phyloP scores from a whole-genome alignment of 2,797 vertebrate genomes.

The Arctocebus calabarensis region DNA sequence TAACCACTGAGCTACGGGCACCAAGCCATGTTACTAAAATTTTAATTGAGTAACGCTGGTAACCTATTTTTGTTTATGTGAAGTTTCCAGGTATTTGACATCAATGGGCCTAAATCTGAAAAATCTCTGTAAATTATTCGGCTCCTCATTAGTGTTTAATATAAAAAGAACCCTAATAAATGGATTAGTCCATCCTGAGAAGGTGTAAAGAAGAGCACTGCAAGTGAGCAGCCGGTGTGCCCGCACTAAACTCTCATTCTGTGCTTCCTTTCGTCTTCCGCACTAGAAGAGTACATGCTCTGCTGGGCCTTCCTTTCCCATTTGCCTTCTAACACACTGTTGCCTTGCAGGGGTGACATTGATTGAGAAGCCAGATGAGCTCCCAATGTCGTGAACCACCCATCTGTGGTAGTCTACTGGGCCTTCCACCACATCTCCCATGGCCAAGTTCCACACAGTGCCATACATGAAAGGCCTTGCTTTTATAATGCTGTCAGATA shows the following conservation, averaged over 20 bases:
- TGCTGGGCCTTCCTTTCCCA: not conserved
- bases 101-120: constrained; percentile 16
- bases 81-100: not conserved
- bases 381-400: not conserved
- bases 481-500: constrained; percentile 4
- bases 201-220: not conserved
- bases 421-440: not conserved
- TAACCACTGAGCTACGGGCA: too few species aligned
- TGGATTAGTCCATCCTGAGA: not conserved
- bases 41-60: not conserved
- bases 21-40: not conserved
- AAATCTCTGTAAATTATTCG: not conserved
- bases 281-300: not conserved
- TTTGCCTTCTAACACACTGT: not conserved
- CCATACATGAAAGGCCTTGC: not conserved
- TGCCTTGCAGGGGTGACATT: not conserved
- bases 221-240: not conserved
- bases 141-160: not conserved
- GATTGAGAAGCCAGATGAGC: not conserved
- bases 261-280: not conserved
- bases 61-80: constrained; percentile 17
- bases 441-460: not conserved
- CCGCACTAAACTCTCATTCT: not conserved
- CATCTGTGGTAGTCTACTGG: not conserved
- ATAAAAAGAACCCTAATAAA: not conserved